Conservation (phyloP, 2,888 invertebrate species). For the Philereme vetulata region DNA sequence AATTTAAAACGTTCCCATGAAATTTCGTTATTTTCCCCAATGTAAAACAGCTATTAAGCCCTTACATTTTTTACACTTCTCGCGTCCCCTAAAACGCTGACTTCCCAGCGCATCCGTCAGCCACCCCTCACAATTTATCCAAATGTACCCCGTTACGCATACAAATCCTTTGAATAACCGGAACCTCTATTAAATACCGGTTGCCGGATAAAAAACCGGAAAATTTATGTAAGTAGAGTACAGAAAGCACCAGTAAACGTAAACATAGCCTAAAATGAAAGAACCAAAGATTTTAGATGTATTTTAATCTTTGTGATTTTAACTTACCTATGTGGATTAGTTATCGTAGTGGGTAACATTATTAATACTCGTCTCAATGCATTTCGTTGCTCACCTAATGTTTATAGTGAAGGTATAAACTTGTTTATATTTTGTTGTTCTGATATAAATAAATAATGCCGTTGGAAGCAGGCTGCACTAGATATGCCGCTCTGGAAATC, state of each 20-base stretch:
- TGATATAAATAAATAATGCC: no score
- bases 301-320: no score
- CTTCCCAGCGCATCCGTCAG: conserved; percentile 33
- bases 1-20: conserved; percentile 1
- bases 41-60: conserved; percentile 18
- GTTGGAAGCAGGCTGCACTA: no score
- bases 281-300: no score
- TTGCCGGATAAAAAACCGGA: conserved; percentile 3
- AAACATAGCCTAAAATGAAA: no score
- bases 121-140: conserved; percentile 35
- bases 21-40: conserved; percentile 6
- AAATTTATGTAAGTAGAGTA: not conserved
- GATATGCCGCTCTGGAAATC: no score
- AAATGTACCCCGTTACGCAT: conserved; percentile 28
- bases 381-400: no score
- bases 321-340: no score
- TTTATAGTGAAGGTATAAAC: no score
- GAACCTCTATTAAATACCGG: not conserved
- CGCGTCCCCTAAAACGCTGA: conserved; percentile 29
- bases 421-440: no score
- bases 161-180: conserved; percentile 27
- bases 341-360: no score
- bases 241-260: not conserved
- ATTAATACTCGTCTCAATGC: no score
- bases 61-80: conserved; percentile 21